These are phyloP conservation scores for Chymomyza amoena DNA, from an alignment of 2,888 invertebrate genomes.

Conservation along the genomic window DNA sequence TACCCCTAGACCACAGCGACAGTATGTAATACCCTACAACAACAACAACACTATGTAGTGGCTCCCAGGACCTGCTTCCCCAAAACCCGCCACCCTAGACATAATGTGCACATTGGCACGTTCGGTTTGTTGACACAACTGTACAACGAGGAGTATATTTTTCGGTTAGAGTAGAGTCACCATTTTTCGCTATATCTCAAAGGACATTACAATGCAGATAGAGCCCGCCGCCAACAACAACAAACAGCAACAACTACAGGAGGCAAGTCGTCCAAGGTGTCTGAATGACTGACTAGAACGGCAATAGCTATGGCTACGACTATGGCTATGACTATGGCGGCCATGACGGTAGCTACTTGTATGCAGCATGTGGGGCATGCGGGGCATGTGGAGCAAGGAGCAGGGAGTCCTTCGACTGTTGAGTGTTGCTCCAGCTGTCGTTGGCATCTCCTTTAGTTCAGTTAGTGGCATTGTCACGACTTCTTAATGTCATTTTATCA, in stretches of 20 bases:
- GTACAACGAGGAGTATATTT: constrained; percentile 39
- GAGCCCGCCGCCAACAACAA: constrained; percentile 21
- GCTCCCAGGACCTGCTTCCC: neutral
- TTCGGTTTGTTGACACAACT: constrained; percentile 70
- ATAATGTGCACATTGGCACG: constrained; percentile 74
- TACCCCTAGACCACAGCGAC: neutral
- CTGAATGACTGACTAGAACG: constrained; percentile 61
- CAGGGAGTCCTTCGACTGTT: neutral
- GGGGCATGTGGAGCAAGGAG: neutral
- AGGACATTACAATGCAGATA: constrained; percentile 74
- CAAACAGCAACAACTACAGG: constrained; percentile 1
- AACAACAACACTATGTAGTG: neutral
- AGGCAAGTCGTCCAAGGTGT: neutral
- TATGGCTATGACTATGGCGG: neutral
- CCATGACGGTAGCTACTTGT: neutral
- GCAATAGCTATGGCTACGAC: constrained; percentile 12
- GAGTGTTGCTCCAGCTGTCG: constrained; percentile 59
- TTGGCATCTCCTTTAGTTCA: constrained; percentile 60
- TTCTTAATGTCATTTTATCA: constrained; percentile 77
- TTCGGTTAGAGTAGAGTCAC: constrained; percentile 46
- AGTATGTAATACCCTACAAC: neutral
- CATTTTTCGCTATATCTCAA: constrained; percentile 61
- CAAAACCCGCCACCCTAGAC: constrained; percentile 33
- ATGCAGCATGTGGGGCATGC: neutral
- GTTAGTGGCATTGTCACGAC: constrained; percentile 76